Evolutionary conservation across 2,113 vertebrate genomes (phyloP), one percentile per base, ranked within the genome.

Genomic region (Zapus hudsonius): DNA sequence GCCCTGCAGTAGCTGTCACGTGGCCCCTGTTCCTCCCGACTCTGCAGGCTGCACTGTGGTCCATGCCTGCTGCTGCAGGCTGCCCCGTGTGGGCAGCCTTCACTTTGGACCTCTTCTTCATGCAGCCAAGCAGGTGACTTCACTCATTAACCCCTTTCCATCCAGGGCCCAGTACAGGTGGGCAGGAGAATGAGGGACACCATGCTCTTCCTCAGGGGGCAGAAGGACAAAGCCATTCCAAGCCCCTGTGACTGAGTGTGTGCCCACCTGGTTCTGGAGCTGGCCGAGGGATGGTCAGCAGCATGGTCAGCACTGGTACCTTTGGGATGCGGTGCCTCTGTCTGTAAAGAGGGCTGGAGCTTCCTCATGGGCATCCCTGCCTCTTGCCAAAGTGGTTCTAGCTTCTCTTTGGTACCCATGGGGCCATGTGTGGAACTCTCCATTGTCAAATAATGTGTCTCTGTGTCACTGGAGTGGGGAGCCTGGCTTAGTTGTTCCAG

Each of bases 391-490:
- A 52, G 36, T 69, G 66, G n/a, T 10, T 33, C 66, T 36, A 33
- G n/a, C 16, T 6, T 33, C 17, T 19, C 66, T 15, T 5, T 52
- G 52, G 52, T 52, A 25, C 25, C 57, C 22, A 16, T 11, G 16
- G 57, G 57, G 57, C 57, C 57, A 8, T 4, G 25, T 25, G 20
- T 6, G 25, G 59, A 57, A 61, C 59, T 61, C 59, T 61, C 4
- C 6, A 0, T 4, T 16, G 59, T 3, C 59, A 15, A 42, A 42
- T 36, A 36, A 0, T 2, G 0, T 13, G 22, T 25, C 11, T 38
- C 38, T 12, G 2, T 4, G 25, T 17, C 2, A 8, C 9, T 31
- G 70, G 78, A 15, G 5, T n/a, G 17, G 29, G 57, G 7, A 25
- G 64, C 31, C 11, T 29, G 7, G 38, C 36, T 1, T 0, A 2